Base-by-base conservation (phyloP, 2,888 invertebrate species). In the Dryomyza anilis region DNA sequence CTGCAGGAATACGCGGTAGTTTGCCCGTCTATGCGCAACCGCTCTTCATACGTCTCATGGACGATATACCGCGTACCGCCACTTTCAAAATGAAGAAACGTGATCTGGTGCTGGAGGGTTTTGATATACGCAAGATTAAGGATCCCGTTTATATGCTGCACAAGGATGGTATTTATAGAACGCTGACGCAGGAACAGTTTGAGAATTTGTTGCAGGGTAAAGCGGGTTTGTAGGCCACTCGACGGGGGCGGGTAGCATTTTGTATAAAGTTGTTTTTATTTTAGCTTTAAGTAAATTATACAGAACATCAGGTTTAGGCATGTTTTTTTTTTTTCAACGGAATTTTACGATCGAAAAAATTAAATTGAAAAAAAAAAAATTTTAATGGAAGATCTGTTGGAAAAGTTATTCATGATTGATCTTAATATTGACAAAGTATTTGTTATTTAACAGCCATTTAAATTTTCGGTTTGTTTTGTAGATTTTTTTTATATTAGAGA, bases 81-180 rank as follows among this genome's bases (percentile, higher is more conserved):
- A 98, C 98, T 0, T 98, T 93, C 82, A 98, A 98, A 84, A 82
- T 98, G 72, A 94, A 94, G 84, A 98, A 98, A 81, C 86, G 90
- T 3, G 91, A 93, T 72, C 87, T 97, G 68, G 92, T 94, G 78
- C 86, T 89, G 69, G 93, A 96, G 71, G 96, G 93, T 2, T 97
- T 91, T 81, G 88, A 97, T 78, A 86, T 91, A 2, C 85, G 86
- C 60, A 86, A 87, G 76, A 85, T 92, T 65, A 87, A 87, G 71
- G 95, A 95, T 78, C 87, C 88, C 45, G 80, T 96, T 45, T 96
- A 88, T 84, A 91, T 91, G 82, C 85, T 89, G 64, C 85, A 87
- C 68, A 83, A 82, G 59, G 81, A 84, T 53, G 86, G 86, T 5
- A 81, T 85, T 43, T 88, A 86, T 72, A 79, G 86, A 1, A 81